phyloP scores from a whole-genome alignment of 2,797 vertebrate species.

The Coracias cyanogaster region DNA sequence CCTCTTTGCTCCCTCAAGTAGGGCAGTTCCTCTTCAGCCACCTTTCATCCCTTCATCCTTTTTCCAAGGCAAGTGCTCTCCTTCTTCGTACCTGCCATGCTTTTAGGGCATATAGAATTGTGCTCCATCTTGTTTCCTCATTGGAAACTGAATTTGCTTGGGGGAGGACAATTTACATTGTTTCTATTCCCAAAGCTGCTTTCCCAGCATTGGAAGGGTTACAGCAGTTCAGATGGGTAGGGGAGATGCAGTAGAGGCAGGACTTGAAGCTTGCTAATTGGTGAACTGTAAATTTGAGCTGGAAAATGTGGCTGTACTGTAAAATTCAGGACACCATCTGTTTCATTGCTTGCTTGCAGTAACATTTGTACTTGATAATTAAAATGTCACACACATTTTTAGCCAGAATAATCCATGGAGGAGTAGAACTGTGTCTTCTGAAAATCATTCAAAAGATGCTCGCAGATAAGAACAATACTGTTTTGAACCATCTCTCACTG shows the following conservation, averaged over 20 bases:
- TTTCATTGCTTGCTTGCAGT: conserved; percentile 75
- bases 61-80: not conserved
- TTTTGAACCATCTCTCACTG: not conserved
- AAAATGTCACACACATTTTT: conserved; percentile 77
- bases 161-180: not conserved
- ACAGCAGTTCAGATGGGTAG: not conserved
- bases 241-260: not conserved
- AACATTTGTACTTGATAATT: conserved; percentile 80
- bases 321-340: conserved; percentile 81
- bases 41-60: not conserved
- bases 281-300: conserved; percentile 74
- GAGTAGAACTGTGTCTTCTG: conserved; percentile 30
- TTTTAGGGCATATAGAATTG: not conserved
- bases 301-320: conserved; percentile 72
- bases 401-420: conserved; percentile 68
- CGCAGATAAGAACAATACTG: rapidly evolving
- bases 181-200: not conserved
- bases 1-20: not conserved
- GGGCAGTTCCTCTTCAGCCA: not conserved
- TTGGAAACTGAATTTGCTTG: not conserved
- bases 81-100: rapidly evolving
- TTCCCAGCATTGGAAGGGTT: not conserved
- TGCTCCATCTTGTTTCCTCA: not conserved
- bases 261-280: conserved; percentile 52
- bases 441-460: conserved; percentile 46